These are phyloP conservation scores for Helogale parvula DNA, from an alignment of 2,113 vertebrate genomes.

Conservation along the genomic window DNA sequence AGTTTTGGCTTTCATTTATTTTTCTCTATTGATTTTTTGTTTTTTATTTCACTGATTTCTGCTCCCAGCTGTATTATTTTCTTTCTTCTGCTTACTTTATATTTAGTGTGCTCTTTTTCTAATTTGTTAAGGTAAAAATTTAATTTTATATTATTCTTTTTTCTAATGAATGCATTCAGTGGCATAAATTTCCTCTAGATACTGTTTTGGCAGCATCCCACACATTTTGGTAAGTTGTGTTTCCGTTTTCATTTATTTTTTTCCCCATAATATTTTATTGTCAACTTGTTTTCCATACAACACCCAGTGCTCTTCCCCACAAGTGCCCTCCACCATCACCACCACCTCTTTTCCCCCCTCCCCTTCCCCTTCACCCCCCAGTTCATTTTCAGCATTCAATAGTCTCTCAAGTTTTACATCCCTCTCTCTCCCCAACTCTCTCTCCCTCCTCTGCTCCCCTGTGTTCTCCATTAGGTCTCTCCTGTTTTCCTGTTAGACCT, in stretches of 20 bases:
- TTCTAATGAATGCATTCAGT: not conserved
- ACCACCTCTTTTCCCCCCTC: no score
- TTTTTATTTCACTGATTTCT: not conserved
- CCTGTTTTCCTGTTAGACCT: no score
- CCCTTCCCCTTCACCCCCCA: no score
- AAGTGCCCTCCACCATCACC: no score
- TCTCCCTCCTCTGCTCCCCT: no score
- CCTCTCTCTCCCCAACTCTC: no score
- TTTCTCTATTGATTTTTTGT: not conserved
- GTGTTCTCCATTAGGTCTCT: no score
- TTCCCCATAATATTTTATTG: no score
- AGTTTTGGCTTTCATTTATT: not conserved
- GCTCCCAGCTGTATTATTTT: not conserved
- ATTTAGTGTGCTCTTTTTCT: not conserved
- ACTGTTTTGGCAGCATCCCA: not conserved
- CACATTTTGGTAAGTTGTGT: not conserved
- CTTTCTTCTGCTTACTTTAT: not conserved
- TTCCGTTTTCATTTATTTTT: constrained; percentile 19
- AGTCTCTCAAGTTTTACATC: no score
- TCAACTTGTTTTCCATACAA: no score
- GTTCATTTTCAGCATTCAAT: no score
- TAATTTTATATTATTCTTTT: not conserved
- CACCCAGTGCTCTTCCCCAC: no score
- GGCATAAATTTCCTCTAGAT: not conserved
- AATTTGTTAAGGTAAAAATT: not conserved